phyloP scores from a whole-genome alignment of 2,888 invertebrate genomes.

The Idaea biselata region DNA sequence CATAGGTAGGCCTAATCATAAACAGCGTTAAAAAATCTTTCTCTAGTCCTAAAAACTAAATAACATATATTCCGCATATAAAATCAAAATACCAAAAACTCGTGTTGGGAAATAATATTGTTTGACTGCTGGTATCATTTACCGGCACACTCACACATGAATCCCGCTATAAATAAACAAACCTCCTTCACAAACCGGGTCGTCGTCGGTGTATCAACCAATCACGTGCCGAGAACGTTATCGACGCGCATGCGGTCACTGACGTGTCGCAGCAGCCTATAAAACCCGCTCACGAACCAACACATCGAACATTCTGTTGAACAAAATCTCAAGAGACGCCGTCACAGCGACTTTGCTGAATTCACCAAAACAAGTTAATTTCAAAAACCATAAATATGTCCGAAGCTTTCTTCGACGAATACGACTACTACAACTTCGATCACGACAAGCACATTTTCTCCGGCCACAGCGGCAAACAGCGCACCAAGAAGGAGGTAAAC shows the following conservation, averaged over 20 bases:
- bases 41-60: not conserved
- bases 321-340: constrained; percentile 50
- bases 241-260: constrained; percentile 78
- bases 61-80: not conserved
- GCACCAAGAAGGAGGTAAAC: constrained; percentile 92
- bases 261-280: constrained; percentile 65
- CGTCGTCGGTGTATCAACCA: constrained; percentile 52
- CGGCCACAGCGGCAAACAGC: constrained; percentile 94
- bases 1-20: not conserved
- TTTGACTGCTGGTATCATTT: constrained; percentile 39
- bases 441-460: constrained; percentile 94
- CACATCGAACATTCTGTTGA: constrained; percentile 52
- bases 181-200: constrained; percentile 59
- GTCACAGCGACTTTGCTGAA: constrained; percentile 47
- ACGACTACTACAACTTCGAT: constrained; percentile 97
- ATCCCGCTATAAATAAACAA: constrained; percentile 59
- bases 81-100: not conserved
- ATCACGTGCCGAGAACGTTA: constrained; percentile 64
- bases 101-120: constrained; percentile 19
- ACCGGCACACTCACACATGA: constrained; percentile 57
- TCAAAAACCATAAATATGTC: constrained; percentile 83
- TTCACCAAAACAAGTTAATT: constrained; percentile 30
- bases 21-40: not conserved
- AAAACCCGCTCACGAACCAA: constrained; percentile 46
- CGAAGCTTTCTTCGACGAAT: constrained; percentile 92